Evolutionary conservation across 2,888 invertebrate genomes (phyloP).

Genomic region (Heliconius ethilla): DNA sequence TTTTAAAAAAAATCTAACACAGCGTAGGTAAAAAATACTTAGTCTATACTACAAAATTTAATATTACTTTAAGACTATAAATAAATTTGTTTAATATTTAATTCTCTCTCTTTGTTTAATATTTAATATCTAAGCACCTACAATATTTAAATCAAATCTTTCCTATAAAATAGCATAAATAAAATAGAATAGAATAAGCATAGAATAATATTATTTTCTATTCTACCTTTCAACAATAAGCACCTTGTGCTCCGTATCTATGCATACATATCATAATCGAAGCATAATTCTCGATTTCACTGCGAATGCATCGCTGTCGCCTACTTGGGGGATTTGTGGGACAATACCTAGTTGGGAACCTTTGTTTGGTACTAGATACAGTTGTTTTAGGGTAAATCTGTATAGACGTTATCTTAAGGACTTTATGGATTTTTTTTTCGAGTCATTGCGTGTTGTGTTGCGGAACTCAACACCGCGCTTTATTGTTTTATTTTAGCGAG

Average conservation of each 20-base stretch:
- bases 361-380: slow-evolving; percentile 7
- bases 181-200: background rate
- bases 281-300: slow-evolving; percentile 54
- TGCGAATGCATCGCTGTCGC: slow-evolving; percentile 59
- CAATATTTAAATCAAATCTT: too few relatives aligned
- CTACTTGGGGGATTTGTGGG: slow-evolving; percentile 63
- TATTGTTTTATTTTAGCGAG: too few relatives aligned
- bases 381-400: background rate
- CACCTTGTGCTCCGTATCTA: background rate
- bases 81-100: too few relatives aligned
- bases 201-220: background rate
- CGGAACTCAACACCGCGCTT: too few relatives aligned
- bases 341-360: slow-evolving; percentile 39
- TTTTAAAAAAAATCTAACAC: too few relatives aligned
- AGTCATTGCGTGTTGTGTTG: too few relatives aligned
- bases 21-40: too few relatives aligned
- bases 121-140: too few relatives aligned
- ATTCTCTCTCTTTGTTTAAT: too few relatives aligned
- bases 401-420: background rate
- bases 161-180: background rate
- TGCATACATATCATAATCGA: slow-evolving; percentile 38
- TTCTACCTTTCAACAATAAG: background rate
- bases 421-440: background rate
- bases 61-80: too few relatives aligned
- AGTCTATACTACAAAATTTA: too few relatives aligned